Evolutionary conservation across 2,888 invertebrate genomes (phyloP).

Genomic region (Dicyrtomina minuta): DNA sequence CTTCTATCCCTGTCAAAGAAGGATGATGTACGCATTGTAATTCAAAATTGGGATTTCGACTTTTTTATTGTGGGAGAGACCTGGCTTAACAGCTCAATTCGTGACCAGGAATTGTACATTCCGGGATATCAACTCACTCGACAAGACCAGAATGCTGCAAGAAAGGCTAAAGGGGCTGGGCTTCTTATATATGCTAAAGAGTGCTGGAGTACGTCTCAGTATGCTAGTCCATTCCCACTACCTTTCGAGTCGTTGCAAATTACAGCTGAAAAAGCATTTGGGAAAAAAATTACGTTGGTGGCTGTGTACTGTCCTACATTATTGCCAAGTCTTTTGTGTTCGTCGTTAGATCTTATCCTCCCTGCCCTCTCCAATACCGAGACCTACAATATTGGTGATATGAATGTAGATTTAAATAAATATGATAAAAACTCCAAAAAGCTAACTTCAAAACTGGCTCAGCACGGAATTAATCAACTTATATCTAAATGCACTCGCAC

Average conservation of each 20-base stretch:
- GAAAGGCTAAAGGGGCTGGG: neutral
- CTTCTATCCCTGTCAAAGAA: neutral
- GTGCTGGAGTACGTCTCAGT: neutral
- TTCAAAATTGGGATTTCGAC: neutral
- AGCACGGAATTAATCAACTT: too few species aligned
- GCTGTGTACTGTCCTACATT: too few species aligned
- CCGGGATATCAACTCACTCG: neutral
- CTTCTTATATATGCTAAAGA: neutral
- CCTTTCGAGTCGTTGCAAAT: neutral
- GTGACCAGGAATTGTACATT: neutral
- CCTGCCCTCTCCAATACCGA: too few species aligned
- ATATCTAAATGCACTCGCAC: too few species aligned
- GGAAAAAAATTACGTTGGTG: too few species aligned
- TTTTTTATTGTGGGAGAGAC: neutral
- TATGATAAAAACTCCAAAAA: too few species aligned
- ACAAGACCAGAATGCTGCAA: neutral
- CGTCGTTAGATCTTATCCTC: too few species aligned
- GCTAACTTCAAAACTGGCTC: too few species aligned
- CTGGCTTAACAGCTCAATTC: neutral
- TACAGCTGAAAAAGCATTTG: too few species aligned
- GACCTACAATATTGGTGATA: too few species aligned
- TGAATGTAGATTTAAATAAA: too few species aligned
- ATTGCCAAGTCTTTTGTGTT: too few species aligned
- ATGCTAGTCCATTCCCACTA: neutral
- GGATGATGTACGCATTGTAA: neutral